phyloP scores from a whole-genome alignment of 2,797 vertebrate genomes.

The Balearica regulorum region DNA sequence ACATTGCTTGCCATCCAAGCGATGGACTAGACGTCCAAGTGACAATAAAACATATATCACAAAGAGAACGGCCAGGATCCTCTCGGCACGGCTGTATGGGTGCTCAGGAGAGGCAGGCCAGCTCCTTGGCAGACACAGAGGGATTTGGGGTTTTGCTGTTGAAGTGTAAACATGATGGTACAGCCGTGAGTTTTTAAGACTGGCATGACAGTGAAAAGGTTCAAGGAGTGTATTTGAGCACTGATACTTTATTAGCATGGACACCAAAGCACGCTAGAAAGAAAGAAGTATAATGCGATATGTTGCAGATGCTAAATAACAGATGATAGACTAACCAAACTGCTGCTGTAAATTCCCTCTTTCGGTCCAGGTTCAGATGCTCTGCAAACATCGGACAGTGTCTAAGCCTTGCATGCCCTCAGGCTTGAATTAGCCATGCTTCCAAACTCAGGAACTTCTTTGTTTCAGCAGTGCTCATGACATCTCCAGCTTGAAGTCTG shows the following conservation, averaged over 20 bases:
- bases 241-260: not conserved
- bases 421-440: not conserved
- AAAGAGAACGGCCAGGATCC: not conserved
- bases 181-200: not conserved
- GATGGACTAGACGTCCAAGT: not conserved
- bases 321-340: not conserved
- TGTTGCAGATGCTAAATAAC: not conserved
- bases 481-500: not conserved
- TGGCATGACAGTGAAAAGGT: not conserved
- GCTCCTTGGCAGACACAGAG: not conserved
- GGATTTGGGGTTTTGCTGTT: not conserved
- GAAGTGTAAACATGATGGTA: not conserved
- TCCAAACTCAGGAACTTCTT: not conserved
- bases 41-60: not conserved
- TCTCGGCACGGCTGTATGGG: not conserved
- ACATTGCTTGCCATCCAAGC: not conserved
- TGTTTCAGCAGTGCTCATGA: not conserved
- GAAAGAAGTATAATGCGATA: not conserved
- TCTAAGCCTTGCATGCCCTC: not conserved
- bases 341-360: not conserved
- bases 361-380: not conserved
- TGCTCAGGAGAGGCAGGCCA: not conserved
- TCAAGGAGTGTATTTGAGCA: not conserved
- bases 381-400: not conserved
- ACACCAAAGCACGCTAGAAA: not conserved